A percentile compares a stretch with the other conserved stretches of the same genome.
Evolutionary conservation across 2,888 invertebrate genomes (phyloP).

Genomic region (Barypeithes pellucidus): DNA sequence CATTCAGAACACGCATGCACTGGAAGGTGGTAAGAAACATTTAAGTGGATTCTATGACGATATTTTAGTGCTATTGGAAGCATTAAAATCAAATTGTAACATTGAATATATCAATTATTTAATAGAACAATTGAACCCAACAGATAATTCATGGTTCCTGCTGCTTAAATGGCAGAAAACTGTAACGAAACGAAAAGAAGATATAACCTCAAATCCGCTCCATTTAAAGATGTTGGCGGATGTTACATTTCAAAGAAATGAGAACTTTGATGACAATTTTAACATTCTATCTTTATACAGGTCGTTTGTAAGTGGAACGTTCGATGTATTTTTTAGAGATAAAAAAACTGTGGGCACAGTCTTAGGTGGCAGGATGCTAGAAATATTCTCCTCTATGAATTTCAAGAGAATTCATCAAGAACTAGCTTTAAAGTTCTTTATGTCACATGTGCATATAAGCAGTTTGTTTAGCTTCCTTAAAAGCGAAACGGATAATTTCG

Average conservation of each 20-base stretch:
- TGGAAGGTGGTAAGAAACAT: background rate
- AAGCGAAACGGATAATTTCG: constrained; percentile 2
- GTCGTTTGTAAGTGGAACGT: background rate
- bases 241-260: background rate
- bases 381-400: background rate
- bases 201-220: constrained; percentile 4
- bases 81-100: background rate
- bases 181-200: background rate
- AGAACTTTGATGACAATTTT: background rate
- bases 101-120: background rate
- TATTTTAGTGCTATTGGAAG: constrained; percentile 3
- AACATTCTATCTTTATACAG: background rate
- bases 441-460: background rate
- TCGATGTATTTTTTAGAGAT: background rate
- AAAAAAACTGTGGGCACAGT: constrained; percentile 4
- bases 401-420: constrained; percentile 6
- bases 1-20: background rate
- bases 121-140: constrained; percentile 1
- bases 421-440: background rate
- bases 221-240: constrained; percentile 9
- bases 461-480: background rate
- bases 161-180: constrained; percentile 7
- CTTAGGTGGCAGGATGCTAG: background rate
- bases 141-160: background rate
- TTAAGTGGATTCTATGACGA: background rate